Evolutionary conservation across 1,140 invertebrate genomes (phyloP), one percentile per base, ranked within the genome.

Genomic region (Atta colombica): DNA sequence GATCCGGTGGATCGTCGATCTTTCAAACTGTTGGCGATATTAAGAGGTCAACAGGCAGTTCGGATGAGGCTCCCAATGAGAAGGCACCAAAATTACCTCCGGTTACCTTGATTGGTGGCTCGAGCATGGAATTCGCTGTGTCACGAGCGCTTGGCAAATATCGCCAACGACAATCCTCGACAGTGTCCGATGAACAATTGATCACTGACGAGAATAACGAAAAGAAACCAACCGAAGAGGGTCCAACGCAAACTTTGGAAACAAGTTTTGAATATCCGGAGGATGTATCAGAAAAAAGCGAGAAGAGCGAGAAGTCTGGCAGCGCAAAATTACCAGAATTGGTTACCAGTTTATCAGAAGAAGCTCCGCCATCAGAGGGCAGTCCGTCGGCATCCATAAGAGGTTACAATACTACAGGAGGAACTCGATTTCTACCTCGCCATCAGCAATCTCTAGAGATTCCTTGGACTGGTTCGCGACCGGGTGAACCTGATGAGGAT

Each of bases 391-490:
- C 96, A 31, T 96, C 96, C 91, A 94, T 96, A 75, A 94, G 96
- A 77, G 95, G 96, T 65, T 94, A 96, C 85, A 94, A 95, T 31
- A 94, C 95, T 10, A 86, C 80, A 65, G 81, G 89, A 51, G 88
- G 91, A 6, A 96, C 95, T 87, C 96, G 97, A 91, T 97, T 96
- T 94, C 94, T 96, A 84, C 96, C 97, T 3, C 95, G 96, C 88
- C 97, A 97, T 93, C 97, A 98, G 90, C 97, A 97, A 92, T 98
- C 97, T 61, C 96, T 98, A 51, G 98, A 98, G 94, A 97, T 98
- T 87, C 98, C 98, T 7, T 96, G 95, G 95, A 92, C 90, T 5
- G 96, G 95, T 10, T 45, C 39, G 2, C 96, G 97, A 63, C 94
- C 94, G 65, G 95, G 94, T 0, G 97, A 97, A 81, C 97, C 97